These are phyloP conservation scores for Pongo pygmaeus DNA, from an alignment of 2,113 vertebrate genomes.

Conservation along the genomic window DNA sequence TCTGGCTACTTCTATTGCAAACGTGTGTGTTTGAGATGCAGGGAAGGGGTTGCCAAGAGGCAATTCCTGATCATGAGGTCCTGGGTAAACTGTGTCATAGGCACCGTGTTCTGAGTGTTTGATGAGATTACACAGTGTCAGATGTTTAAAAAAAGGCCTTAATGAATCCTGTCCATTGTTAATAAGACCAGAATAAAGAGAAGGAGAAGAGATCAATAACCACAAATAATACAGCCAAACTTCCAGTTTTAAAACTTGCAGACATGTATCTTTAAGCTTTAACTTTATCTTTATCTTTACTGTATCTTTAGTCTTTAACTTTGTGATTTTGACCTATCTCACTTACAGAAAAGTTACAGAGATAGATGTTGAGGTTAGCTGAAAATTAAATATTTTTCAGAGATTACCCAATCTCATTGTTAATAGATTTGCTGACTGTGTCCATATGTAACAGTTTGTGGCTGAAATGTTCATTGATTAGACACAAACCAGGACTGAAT, in stretches of 20 bases:
- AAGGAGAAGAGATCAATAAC: neutral
- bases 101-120: neutral
- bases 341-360: neutral
- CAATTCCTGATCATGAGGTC: neutral
- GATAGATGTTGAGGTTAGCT: neutral
- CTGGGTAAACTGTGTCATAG: neutral
- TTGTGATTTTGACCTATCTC: slow-evolving; percentile 3
- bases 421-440: neutral
- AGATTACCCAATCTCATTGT: neutral
- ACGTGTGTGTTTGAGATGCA: neutral
- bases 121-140: neutral
- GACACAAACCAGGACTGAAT: neutral
- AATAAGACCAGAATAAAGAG: neutral
- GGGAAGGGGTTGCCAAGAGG: neutral
- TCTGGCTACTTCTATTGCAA: rapidly evolving
- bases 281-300: neutral
- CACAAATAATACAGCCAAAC: neutral
- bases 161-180: neutral
- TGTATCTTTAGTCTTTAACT: neutral
- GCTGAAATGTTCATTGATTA: neutral
- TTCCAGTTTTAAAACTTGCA: neutral
- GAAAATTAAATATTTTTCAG: slow-evolving; percentile 4
- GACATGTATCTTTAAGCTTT: neutral
- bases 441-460: neutral
- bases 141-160: neutral